Percentiles rank a stretch among this genome's conserved stretches.
Conservation (phyloP, 2,888 invertebrate species). For the Caenorhabditis imperialis region DNA sequence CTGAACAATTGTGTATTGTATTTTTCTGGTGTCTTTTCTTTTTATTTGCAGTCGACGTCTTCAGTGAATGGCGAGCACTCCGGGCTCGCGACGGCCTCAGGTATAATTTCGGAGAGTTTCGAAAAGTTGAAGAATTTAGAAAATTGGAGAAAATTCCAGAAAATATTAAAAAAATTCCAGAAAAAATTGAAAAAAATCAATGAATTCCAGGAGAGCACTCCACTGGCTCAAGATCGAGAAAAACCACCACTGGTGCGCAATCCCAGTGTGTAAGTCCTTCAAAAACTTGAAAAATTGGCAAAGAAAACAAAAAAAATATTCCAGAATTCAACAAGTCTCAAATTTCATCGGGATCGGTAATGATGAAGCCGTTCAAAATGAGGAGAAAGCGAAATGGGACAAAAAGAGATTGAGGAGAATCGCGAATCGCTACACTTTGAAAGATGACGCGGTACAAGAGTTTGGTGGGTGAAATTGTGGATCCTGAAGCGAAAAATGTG, state of each 20-base stretch:
- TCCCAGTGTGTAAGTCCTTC: conserved; percentile 26
- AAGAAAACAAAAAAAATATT: background rate
- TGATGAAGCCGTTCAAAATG: background rate
- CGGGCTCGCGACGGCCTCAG: conserved; percentile 23
- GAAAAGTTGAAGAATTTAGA: background rate
- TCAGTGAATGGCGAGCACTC: conserved; percentile 10
- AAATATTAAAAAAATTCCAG: background rate
- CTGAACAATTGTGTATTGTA: background rate
- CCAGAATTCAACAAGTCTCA: conserved; percentile 37
- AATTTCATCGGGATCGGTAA: conserved; percentile 25
- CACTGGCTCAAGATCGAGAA: conserved; percentile 16
- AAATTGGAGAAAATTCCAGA: conserved; percentile 1
- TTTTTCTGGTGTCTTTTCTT: conserved; percentile 1
- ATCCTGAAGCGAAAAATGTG: too few relatives aligned
- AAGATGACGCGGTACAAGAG: conserved; percentile 15
- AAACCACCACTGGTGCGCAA: conserved; percentile 27
- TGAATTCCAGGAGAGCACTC: conserved; percentile 26
- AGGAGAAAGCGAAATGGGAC: conserved; percentile 38
- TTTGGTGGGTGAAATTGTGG: too few relatives aligned
- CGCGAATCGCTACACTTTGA: conserved; percentile 20
- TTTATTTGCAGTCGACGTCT: background rate
- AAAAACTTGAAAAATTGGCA: background rate
- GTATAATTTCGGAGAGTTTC: background rate
- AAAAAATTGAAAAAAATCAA: background rate
- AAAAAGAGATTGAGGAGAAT: conserved; percentile 22